Base-by-base conservation (phyloP, 2,888 invertebrate species). In the Unio delphinus region DNA sequence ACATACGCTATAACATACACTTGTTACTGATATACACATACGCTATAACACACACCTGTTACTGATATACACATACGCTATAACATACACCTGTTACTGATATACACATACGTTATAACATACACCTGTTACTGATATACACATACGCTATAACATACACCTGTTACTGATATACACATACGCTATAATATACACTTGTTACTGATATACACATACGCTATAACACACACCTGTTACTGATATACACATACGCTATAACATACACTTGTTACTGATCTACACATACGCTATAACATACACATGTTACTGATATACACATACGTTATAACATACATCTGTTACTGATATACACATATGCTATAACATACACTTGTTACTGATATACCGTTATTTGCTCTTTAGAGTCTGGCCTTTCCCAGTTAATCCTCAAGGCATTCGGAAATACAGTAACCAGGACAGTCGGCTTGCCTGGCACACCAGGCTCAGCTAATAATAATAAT, bases 391-490 rank as follows among this genome's bases (percentile, higher is more conserved):
- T 67, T 45, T 65, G 64, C 17, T 73, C 68, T 23, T 26, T 30
- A 4, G 76, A 73, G 59, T 67, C 68, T 3, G 76, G 76, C 57
- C 59, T 55, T 55, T 69, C 63, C 76, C 76, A 76, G 61, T 69
- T 72, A 7, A 76, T 69, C 17, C 76, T 65, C 20, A 76, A 26
- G 1, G 76, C 69, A 55, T 70, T 68, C 34, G 68, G 68, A 18
- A 76, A 72, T 6, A 72, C 70, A 55, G 68, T 68, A 5, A 71
- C 76, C 17, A 70, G 61, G n/a, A 72, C 70, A 15, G 55, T 67
- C 55, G 74, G 74, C 45, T 63, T 70, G 28, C 69, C 73, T 30
- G 69, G 65, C 17, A 59, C 56, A 23, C 69, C 75, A 28, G 58
- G 28, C 15, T 70, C 59, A 23, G 69, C 71, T 74, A 62, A 28